Percentiles rank a stretch among this genome's conserved stretches.
Evolutionary conservation across 1,140 invertebrate genomes (phyloP).

Genomic region (Heliconius nattereri): DNA sequence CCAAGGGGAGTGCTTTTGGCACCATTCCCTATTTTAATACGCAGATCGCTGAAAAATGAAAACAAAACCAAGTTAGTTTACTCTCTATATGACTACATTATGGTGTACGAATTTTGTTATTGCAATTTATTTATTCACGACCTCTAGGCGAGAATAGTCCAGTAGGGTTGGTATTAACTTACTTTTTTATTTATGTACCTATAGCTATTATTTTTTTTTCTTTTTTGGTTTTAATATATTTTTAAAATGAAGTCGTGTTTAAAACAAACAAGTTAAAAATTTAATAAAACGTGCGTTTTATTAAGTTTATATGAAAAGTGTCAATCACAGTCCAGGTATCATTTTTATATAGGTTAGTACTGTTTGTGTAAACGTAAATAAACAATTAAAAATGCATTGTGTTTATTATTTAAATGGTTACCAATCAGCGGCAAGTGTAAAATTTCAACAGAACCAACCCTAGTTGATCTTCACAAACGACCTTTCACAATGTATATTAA

Average conservation of each 20-base stretch:
- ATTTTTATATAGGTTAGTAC: too few relatives aligned
- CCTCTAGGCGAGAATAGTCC: conserved; percentile 14
- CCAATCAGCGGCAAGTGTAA: not conserved
- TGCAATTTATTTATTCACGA: conserved; percentile 27
- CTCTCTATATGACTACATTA: conserved; percentile 23
- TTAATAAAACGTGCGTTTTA: too few relatives aligned
- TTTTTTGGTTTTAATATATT: not conserved
- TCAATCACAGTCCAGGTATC: too few relatives aligned
- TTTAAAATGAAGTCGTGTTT: too few relatives aligned
- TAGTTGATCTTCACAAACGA: conserved; percentile 2
- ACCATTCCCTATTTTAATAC: conserved; percentile 47
- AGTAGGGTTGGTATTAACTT: conserved; percentile 6
- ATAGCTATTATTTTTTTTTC: not conserved
- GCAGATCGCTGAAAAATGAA: conserved; percentile 47
- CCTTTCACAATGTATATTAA: conserved; percentile 15
- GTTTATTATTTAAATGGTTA: not conserved
- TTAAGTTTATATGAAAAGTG: too few relatives aligned
- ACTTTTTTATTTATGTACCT: not conserved
- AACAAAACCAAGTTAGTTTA: conserved; percentile 35
- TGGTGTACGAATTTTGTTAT: conserved; percentile 22
- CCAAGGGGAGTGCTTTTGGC: conserved; percentile 56
- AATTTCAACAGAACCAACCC: not conserved
- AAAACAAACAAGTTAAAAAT: too few relatives aligned
- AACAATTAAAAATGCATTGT: too few relatives aligned
- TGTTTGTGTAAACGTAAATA: too few relatives aligned